Percentiles rank a stretch among this genome's conserved stretches.
phyloP scores from a whole-genome alignment of 2,113 vertebrate species.

The Fregetta grallaria region DNA sequence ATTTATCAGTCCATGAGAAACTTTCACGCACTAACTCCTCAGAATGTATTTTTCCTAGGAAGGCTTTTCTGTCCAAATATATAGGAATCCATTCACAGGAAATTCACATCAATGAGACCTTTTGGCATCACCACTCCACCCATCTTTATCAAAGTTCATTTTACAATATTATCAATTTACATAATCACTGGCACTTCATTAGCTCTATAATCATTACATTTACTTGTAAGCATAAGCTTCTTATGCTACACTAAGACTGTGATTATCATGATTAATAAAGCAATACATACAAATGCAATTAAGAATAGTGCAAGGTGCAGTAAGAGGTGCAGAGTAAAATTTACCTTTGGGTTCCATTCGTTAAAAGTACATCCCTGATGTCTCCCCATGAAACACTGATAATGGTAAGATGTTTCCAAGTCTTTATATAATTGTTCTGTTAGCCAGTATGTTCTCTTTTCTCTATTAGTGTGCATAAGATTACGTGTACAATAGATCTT shows the following conservation, averaged over 20 bases:
- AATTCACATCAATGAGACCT: neutral
- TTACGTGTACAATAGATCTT: neutral
- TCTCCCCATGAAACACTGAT: neutral
- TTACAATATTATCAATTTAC: neutral
- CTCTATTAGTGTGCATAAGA: neutral
- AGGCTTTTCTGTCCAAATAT: neutral
- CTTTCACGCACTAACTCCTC: neutral
- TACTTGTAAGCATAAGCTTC: neutral
- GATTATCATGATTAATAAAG: neutral
- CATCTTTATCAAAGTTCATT: neutral
- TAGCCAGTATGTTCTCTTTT: neutral
- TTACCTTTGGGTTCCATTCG: neutral
- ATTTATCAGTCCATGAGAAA: neutral
- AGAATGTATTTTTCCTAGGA: neutral
- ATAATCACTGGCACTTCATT: neutral
- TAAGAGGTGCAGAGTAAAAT: neutral
- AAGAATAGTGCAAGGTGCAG: neutral
- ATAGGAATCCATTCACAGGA: neutral
- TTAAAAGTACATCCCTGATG: neutral
- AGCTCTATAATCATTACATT: neutral
- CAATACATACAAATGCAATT: neutral
- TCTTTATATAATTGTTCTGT: neutral
- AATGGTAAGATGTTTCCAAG: neutral
- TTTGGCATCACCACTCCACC: neutral
- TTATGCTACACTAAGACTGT: neutral